phyloP scores from a whole-genome alignment of 2,888 invertebrate species.

The Volucella zonaria region DNA sequence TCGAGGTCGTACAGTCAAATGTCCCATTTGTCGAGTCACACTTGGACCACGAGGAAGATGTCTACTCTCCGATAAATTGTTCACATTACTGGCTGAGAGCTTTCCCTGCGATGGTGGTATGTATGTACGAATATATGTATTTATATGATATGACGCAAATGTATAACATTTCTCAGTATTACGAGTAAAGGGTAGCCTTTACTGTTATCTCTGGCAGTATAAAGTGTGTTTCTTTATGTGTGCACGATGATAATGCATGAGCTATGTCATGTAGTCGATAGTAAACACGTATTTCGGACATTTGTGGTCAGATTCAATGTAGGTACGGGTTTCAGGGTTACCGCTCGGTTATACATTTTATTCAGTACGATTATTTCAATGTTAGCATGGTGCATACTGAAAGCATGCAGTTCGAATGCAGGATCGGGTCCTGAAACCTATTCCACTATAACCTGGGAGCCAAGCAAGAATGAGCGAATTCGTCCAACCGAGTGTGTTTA shows the following conservation, averaged over 20 bases:
- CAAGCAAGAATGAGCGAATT: too few relatives aligned
- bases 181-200: slow-evolving; percentile 24
- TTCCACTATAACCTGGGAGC: too few relatives aligned
- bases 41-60: slow-evolving; percentile 83
- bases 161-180: slow-evolving; percentile 27
- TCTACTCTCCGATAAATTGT: slow-evolving; percentile 83
- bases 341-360: too few relatives aligned
- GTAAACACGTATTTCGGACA: slow-evolving; percentile 68
- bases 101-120: slow-evolving; percentile 82
- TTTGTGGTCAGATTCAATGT: neutral
- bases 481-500: too few relatives aligned
- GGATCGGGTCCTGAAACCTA: too few relatives aligned
- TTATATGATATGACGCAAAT: slow-evolving; percentile 4
- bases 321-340: too few relatives aligned
- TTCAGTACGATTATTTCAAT: too few relatives aligned
- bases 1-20: slow-evolving; percentile 82
- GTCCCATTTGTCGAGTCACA: slow-evolving; percentile 83
- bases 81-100: slow-evolving; percentile 81
- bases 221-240: slow-evolving; percentile 67
- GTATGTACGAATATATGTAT: slow-evolving; percentile 52
- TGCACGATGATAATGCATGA: slow-evolving; percentile 65
- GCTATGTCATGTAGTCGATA: slow-evolving; percentile 70
- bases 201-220: slow-evolving; percentile 48
- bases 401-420: too few relatives aligned
- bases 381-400: too few relatives aligned